phyloP scores from a whole-genome alignment of 2,113 vertebrate species.

The Leucoraja erinaceus region DNA sequence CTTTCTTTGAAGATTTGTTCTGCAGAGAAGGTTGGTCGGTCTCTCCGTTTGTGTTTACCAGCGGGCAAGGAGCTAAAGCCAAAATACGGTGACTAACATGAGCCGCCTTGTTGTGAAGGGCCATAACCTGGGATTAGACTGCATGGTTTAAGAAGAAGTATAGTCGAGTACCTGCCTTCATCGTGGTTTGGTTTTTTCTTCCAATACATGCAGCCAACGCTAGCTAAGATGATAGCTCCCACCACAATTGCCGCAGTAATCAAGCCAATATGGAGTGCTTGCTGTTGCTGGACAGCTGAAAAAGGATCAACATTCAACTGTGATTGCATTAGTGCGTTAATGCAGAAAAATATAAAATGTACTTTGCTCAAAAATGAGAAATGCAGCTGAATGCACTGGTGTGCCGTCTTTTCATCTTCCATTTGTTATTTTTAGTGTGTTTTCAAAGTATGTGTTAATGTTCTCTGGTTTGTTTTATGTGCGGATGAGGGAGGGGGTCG shows the following conservation, averaged over 20 bases:
- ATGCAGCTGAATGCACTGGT: too few species aligned
- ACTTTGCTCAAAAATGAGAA: not conserved
- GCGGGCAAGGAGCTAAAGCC: not conserved
- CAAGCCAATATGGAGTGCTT: not conserved
- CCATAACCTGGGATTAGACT: not conserved
- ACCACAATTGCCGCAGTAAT: not conserved
- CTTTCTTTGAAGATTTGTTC: not conserved
- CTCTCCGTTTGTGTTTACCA: not conserved
- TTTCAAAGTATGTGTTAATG: too few species aligned
- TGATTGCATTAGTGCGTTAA: not conserved
- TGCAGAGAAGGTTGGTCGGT: not conserved
- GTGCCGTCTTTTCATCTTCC: too few species aligned
- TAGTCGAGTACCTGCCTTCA: conserved; percentile 33
- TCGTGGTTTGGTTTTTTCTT: not conserved
- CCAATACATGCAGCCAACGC: too few species aligned
- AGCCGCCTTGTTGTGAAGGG: too few species aligned
- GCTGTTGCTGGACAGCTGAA: not conserved
- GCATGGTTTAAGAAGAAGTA: not conserved
- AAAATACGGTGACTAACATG: not conserved
- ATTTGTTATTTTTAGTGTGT: too few species aligned
- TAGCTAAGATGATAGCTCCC: too few species aligned
- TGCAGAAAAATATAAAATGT: not conserved
- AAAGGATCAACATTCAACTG: not conserved
- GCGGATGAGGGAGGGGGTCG: too few species aligned
- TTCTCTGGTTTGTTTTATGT: too few species aligned